Conservation (phyloP, 2,113 vertebrate species). For the Laterallus jamaicensis region DNA sequence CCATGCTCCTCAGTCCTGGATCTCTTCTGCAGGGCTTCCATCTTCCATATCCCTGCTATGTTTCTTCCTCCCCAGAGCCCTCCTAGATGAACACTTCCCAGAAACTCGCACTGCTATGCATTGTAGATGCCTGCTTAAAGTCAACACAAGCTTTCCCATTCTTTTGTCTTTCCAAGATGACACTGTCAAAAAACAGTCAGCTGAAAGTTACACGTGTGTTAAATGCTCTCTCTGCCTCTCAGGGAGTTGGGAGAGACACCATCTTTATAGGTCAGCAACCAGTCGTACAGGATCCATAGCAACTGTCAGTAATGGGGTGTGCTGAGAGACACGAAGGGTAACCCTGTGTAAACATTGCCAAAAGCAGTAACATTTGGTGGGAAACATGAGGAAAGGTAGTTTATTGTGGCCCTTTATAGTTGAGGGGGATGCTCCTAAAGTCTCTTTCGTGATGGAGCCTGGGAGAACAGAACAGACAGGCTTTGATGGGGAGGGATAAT, state of each 20-base stretch:
- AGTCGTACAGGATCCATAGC: accelerated
- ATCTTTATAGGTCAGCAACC: neutral
- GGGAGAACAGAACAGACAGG: neutral
- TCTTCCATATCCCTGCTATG: neutral
- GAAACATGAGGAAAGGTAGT: neutral
- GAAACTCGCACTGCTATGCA: neutral
- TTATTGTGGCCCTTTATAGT: neutral
- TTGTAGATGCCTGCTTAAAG: neutral
- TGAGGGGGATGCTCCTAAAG: neutral
- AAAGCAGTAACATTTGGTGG: neutral
- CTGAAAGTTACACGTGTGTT: neutral
- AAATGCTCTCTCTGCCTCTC: neutral
- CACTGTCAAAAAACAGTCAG: neutral
- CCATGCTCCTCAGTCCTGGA: neutral
- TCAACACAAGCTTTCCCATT: neutral
- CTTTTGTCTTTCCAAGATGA: neutral
- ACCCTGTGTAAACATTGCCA: neutral
- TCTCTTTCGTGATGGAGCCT: neutral
- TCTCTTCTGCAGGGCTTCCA: neutral
- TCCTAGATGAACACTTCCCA: accelerated
- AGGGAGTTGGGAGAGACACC: neutral
- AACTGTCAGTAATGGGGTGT: neutral
- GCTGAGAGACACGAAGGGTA: neutral
- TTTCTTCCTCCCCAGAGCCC: neutral
- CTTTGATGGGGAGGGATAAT: neutral